These are phyloP conservation scores for Aythya fuligula DNA, from an alignment of 2,797 vertebrate species.

Conservation along the genomic window DNA sequence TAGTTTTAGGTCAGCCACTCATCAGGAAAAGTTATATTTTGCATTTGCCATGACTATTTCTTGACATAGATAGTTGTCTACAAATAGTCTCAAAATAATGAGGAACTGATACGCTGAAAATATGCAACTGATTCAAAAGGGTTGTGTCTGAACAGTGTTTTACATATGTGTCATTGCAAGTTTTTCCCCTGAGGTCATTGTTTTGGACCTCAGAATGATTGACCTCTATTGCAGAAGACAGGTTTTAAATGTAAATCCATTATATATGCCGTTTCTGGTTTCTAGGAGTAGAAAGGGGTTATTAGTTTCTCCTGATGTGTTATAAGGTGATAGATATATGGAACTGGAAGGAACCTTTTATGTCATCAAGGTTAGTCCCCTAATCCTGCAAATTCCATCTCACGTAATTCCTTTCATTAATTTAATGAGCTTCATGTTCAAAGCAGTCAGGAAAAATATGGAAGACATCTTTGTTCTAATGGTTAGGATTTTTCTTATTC, in stretches of 20 bases:
- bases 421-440: not conserved
- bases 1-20: conserved; percentile 30
- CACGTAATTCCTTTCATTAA: not conserved
- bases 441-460: not conserved
- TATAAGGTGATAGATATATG: not conserved
- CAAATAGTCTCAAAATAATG: conserved; percentile 60
- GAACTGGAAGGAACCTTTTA: not conserved
- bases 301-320: not conserved
- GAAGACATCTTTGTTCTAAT: not conserved
- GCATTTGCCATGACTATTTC: not conserved
- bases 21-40: conserved; percentile 5
- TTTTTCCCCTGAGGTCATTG: not conserved
- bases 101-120: conserved; percentile 6
- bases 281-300: not conserved
- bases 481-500: not conserved
- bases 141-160: not conserved
- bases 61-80: not conserved
- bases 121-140: not conserved
- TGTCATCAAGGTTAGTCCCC: not conserved
- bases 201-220: conserved; percentile 10
- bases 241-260: conserved; percentile 7
- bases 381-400: not conserved
- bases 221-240: not conserved
- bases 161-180: not conserved
- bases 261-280: not conserved